Percentiles rank a stretch among this genome's conserved stretches.
phyloP scores from a whole-genome alignment of 2,113 vertebrate genomes.

The Salminus brasiliensis region DNA sequence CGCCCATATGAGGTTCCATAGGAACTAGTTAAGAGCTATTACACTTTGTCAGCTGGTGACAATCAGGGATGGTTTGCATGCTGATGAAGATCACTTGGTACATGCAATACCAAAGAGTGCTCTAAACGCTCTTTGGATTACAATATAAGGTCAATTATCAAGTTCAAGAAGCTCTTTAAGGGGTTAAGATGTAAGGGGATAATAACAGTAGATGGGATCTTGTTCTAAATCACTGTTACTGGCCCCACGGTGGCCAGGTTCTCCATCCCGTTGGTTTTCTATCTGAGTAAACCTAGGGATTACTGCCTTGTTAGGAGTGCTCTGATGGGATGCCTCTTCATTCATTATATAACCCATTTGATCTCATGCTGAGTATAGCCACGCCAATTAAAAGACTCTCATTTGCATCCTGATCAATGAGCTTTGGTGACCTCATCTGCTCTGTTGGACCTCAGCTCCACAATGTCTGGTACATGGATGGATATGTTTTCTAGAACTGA shows the following conservation, averaged over 20 bases:
- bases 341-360: constrained; percentile 66
- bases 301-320: constrained; percentile 58
- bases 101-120: too few species aligned
- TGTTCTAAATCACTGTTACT: neutral
- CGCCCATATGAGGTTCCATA: too few species aligned
- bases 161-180: too few species aligned
- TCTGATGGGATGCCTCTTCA: constrained; percentile 51
- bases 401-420: neutral
- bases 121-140: too few species aligned
- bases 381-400: constrained; percentile 49
- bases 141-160: too few species aligned
- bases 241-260: neutral
- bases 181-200: too few species aligned
- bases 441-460: neutral
- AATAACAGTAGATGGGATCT: too few species aligned
- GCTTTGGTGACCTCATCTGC: constrained; percentile 15
- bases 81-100: too few species aligned
- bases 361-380: constrained; percentile 57
- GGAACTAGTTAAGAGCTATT: too few species aligned
- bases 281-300: constrained; percentile 66
- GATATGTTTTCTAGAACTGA: too few species aligned
- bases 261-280: constrained; percentile 28
- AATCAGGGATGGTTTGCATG: too few species aligned
- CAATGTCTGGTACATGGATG: neutral
- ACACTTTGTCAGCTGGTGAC: too few species aligned